These are phyloP conservation scores for Phania funesta DNA, from an alignment of 2,888 invertebrate genomes.

Conservation along the genomic window DNA sequence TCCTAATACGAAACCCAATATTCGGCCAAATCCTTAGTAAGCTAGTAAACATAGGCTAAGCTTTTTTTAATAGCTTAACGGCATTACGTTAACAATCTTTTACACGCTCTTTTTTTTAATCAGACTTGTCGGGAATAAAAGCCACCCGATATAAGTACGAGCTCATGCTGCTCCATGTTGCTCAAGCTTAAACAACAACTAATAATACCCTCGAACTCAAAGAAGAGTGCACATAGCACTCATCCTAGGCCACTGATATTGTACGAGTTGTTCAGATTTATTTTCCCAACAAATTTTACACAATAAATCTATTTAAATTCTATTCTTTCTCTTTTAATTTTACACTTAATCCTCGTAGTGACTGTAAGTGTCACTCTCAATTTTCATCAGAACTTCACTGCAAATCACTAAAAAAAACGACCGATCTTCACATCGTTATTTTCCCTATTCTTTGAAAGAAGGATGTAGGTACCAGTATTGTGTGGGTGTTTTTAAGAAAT, in stretches of 20 bases:
- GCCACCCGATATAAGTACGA: no score
- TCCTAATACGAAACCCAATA: no score
- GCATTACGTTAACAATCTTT: no score
- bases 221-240: not conserved
- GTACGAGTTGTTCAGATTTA: slow-evolving; percentile 38
- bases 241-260: slow-evolving; percentile 43
- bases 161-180: not conserved
- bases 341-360: not conserved
- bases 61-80: no score
- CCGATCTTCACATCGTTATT: not conserved
- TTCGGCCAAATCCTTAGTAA: no score
- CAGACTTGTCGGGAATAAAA: no score
- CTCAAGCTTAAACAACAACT: not conserved
- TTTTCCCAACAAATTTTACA: not conserved
- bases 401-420: not conserved
- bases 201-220: not conserved
- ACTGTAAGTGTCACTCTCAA: slow-evolving; percentile 32
- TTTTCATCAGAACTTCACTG: not conserved
- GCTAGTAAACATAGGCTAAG: no score
- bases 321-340: not conserved
- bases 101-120: no score
- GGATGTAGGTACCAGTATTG: not conserved
- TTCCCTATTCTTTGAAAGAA: not conserved
- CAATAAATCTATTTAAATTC: slow-evolving; percentile 2
- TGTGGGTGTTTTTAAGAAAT: not conserved